A percentile compares a stretch with the other conserved stretches of the same genome.
These are phyloP conservation scores for Lagopus leucura DNA, from an alignment of 2,113 vertebrate genomes.

Conservation along the genomic window DNA sequence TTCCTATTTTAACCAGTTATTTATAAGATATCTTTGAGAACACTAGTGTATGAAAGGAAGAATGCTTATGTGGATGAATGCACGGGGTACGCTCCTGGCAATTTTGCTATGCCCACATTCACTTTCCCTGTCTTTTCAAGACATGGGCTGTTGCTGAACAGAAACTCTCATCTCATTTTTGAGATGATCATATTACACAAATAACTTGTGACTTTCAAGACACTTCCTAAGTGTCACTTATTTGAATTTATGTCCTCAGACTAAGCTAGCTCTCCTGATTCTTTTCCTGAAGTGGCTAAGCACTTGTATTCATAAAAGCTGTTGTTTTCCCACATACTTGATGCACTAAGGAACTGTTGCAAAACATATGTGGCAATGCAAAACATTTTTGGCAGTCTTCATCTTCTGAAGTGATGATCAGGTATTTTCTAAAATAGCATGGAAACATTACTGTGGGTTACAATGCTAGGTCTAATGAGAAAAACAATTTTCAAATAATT, in stretches of 20 bases:
- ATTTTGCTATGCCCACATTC: accelerated
- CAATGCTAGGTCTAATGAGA: background rate
- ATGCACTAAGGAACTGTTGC: background rate
- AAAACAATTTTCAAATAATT: background rate
- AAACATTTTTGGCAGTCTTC: background rate
- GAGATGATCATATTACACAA: background rate
- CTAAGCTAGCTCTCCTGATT: background rate
- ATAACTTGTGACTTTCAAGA: background rate
- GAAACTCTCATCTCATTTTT: background rate
- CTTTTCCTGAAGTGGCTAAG: background rate
- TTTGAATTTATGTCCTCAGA: background rate
- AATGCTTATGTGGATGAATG: background rate
- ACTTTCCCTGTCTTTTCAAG: background rate
- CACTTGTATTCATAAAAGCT: background rate
- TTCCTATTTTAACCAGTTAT: background rate
- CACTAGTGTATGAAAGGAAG: background rate
- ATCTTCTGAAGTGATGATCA: background rate
- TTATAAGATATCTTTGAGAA: background rate
- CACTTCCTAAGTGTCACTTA: background rate
- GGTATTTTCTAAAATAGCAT: background rate
- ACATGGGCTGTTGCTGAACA: background rate
- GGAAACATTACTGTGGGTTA: background rate
- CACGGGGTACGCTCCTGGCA: background rate
- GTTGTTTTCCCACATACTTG: background rate
- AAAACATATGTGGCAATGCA: background rate